Conservation (phyloP, 2,888 invertebrate species). For the Mythimna ferrago region DNA sequence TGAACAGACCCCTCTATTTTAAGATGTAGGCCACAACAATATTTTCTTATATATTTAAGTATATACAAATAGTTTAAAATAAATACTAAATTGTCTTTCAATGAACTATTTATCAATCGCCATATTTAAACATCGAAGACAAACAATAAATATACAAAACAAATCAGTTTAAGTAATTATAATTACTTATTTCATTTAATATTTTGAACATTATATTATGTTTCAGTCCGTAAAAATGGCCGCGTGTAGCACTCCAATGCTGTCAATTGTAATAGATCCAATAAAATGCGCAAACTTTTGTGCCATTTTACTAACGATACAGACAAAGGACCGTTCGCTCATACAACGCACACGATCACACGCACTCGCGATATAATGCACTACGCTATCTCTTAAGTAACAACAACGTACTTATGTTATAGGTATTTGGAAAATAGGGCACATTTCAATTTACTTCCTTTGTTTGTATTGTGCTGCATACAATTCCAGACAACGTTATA, state of each 20-base stretch:
- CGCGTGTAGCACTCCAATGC: slow-evolving; percentile 63
- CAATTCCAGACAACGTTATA: slow-evolving; percentile 44
- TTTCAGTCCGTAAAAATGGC: slow-evolving; percentile 68
- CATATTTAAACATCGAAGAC: slow-evolving; percentile 63
- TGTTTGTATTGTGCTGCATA: slow-evolving; percentile 55
- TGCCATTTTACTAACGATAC: slow-evolving; percentile 56
- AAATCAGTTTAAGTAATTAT: slow-evolving; percentile 61
- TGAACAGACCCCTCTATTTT: slow-evolving; percentile 53
- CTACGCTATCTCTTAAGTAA: slow-evolving; percentile 57
- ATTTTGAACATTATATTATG: slow-evolving; percentile 66
- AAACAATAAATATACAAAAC: slow-evolving; percentile 66
- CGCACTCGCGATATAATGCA: slow-evolving; percentile 59
- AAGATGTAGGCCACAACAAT: slow-evolving; percentile 64
- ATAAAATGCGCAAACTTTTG: slow-evolving; percentile 63
- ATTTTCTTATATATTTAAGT: slow-evolving; percentile 61
- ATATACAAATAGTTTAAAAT: slow-evolving; percentile 65
- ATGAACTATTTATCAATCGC: slow-evolving; percentile 64
- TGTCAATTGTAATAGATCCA: slow-evolving; percentile 60
- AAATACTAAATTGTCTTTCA: slow-evolving; percentile 69
- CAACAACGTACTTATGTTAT: slow-evolving; percentile 53
- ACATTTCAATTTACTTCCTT: slow-evolving; percentile 55
- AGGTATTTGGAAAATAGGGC: slow-evolving; percentile 55
- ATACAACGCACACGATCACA: slow-evolving; percentile 52
- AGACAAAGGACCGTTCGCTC: slow-evolving; percentile 58
- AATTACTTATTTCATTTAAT: slow-evolving; percentile 60